Evolutionary conservation across 1,140 invertebrate species (phyloP).

Genomic region (Matsumurasca onukii): DNA sequence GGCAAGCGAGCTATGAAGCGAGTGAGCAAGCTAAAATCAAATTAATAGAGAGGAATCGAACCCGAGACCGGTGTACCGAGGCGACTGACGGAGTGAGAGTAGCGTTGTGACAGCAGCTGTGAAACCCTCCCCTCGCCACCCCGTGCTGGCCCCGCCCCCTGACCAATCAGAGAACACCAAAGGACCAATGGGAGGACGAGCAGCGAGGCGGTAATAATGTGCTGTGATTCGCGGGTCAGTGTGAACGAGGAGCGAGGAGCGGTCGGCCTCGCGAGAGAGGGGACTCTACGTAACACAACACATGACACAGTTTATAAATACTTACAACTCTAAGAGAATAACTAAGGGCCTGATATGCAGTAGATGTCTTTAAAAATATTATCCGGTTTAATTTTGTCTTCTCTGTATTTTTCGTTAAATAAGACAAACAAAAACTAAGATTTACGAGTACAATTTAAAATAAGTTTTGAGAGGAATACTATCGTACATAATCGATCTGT

Average conservation of each 20-base stretch:
- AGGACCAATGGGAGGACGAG: conserved; percentile 11
- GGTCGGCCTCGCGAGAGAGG: not conserved
- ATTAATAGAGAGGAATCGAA: conserved; percentile 21
- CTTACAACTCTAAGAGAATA: too few species aligned
- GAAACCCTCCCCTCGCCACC: not conserved
- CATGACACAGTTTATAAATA: too few species aligned
- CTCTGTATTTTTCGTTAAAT: too few species aligned
- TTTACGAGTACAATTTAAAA: too few species aligned
- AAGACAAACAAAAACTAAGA: too few species aligned
- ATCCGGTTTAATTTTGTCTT: too few species aligned
- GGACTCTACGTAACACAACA: too few species aligned
- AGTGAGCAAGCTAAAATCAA: conserved; percentile 18
- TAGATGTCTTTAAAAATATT: too few species aligned
- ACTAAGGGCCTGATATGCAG: too few species aligned
- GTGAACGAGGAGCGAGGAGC: conserved; percentile 9
- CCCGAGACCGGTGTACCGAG: conserved; percentile 20
- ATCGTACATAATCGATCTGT: too few species aligned
- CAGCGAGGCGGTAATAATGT: conserved; percentile 20
- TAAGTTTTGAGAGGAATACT: too few species aligned
- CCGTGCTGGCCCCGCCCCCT: not conserved
- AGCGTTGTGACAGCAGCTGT: conserved; percentile 20
- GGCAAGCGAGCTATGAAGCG: conserved; percentile 23
- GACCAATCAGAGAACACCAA: not conserved
- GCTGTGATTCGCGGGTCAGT: conserved; percentile 28
- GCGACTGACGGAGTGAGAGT: conserved; percentile 11